Evolutionary conservation across 1,140 invertebrate species (phyloP), one percentile per base, ranked within the genome.

Genomic region (Agraylea sexmaculata): DNA sequence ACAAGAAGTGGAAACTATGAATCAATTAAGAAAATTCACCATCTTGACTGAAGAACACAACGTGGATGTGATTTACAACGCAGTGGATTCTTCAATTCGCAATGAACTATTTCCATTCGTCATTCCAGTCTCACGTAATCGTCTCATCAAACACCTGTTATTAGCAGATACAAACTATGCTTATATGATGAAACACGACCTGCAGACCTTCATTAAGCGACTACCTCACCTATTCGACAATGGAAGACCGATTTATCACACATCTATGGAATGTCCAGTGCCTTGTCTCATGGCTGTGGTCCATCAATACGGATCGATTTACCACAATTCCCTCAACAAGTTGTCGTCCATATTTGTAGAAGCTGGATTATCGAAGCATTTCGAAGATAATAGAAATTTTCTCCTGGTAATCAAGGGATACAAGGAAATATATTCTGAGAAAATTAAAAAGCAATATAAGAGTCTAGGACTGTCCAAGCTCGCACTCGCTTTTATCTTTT

Each of bases 271-370:
- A 11, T 64, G 62, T 43, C 60, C 62, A 4, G 50, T 64, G 0
- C 61, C 61, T 0, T 63, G 60, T 49, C 55, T 45, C 13, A 57
- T 60, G 20, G 61, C 63, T 0, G 62, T 60, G 32, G 60, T 59
- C 0, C 38, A 62, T 6, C 46, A 50, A 11, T 63, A 64, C 49
- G 62, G 62, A 20, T 64, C 60, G 25, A 60, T 60, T 5, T 63
- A 62, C 38, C 43, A 62, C 15, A 48, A 48, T 19, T 52, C 53
- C 31, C 4, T 64, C 15, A 51, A 62, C 37, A 49, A 53, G 25
- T 49, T 62, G 28, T 38, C 64, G 8, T 46, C 51, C 20, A 53
- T 54, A 43, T 43, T 64, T 15, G 56, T 54, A 31, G 58, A 64
- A 53, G 54, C 37, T 8, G 61, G 62, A 8, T 59, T 65, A 17